phyloP scores from a whole-genome alignment of 2,113 vertebrate species.

The Ginglymostoma cirratum region DNA sequence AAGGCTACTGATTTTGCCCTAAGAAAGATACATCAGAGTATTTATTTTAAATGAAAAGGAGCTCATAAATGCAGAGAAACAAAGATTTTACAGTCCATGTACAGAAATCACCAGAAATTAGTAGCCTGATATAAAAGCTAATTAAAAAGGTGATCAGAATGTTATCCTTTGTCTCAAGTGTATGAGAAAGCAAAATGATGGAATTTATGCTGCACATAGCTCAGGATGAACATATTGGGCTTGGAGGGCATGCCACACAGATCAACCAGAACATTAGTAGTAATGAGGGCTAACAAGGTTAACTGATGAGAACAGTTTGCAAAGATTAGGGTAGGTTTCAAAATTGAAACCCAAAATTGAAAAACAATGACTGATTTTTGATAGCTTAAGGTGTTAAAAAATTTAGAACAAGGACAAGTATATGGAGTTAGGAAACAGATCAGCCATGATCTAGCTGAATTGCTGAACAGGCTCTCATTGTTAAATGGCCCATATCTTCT shows the following conservation, averaged over 20 bases:
- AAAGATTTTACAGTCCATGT: neutral
- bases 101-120: neutral
- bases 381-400: neutral
- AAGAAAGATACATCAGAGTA: neutral
- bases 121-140: neutral
- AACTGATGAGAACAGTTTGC: neutral
- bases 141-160: neutral
- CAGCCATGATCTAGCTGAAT: neutral
- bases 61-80: too few relatives aligned
- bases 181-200: neutral
- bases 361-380: neutral
- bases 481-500: neutral
- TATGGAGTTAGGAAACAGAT: neutral
- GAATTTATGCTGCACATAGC: neutral
- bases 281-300: neutral
- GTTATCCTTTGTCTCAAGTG: neutral
- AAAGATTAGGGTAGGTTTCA: neutral
- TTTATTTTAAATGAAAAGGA: neutral
- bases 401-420: neutral
- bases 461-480: neutral
- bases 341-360: neutral
- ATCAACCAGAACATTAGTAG: neutral
- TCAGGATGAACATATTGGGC: neutral
- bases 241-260: neutral
- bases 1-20: neutral